phyloP scores from a whole-genome alignment of 2,888 invertebrate genomes.

The Diplazon laetatorius region DNA sequence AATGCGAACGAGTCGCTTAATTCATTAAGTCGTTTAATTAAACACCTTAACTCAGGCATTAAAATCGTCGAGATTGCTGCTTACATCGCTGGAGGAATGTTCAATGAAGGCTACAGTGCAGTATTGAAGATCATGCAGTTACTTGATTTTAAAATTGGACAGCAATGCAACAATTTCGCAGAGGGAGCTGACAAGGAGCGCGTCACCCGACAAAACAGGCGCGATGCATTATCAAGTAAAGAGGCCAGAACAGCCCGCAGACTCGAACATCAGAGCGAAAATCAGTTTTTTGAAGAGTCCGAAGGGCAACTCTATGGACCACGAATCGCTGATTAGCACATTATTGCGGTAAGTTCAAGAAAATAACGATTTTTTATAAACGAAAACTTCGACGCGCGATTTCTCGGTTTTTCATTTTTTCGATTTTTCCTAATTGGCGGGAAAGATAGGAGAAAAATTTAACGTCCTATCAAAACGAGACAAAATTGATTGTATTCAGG shows the following conservation, averaged over 20 bases:
- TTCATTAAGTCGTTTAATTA: conserved; percentile 6
- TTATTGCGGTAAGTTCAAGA: too few relatives aligned
- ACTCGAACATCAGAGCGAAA: conserved; percentile 50
- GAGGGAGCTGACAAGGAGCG: conserved; percentile 38
- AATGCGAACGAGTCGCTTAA: conserved; percentile 12
- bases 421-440: too few relatives aligned
- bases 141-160: background rate
- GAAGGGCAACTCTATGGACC: conserved; percentile 51
- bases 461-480: too few relatives aligned
- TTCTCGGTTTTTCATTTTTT: too few relatives aligned
- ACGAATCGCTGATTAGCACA: conserved; percentile 54
- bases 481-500: too few relatives aligned
- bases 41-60: conserved; percentile 24
- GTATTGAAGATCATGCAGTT: conserved; percentile 8
- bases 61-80: conserved; percentile 38
- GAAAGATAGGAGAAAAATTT: too few relatives aligned
- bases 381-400: too few relatives aligned
- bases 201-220: conserved; percentile 39
- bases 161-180: conserved; percentile 43
- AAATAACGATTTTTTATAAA: too few relatives aligned
- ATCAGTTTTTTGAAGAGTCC: conserved; percentile 53
- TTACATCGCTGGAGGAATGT: conserved; percentile 25
- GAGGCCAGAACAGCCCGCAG: conserved; percentile 54
- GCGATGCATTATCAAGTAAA: conserved; percentile 22
- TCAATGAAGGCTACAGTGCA: conserved; percentile 34